These are phyloP conservation scores for Papilio machaon DNA, from an alignment of 1,140 invertebrate genomes.

Conservation along the genomic window DNA sequence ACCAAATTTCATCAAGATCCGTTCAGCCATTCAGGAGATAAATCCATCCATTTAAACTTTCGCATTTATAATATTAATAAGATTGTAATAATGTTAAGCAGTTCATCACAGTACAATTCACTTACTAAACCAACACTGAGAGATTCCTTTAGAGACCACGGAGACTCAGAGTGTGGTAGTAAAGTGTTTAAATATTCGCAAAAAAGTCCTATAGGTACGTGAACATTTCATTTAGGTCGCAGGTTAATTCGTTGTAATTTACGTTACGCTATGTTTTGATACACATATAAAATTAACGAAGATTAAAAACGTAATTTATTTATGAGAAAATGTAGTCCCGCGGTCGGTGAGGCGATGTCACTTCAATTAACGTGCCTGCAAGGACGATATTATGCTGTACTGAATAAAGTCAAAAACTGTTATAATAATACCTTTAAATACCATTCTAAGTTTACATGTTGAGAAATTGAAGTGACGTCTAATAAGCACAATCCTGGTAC, in stretches of 20 bases:
- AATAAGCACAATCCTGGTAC: no score
- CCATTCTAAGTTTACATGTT: neutral
- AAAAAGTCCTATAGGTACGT: neutral
- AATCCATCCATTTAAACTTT: no score
- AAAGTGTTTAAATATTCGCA: neutral
- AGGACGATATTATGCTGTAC: conserved; percentile 47
- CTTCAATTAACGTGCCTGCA: conserved; percentile 56
- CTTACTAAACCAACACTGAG: neutral
- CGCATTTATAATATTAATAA: no score
- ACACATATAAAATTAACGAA: conserved; percentile 35
- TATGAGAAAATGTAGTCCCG: conserved; percentile 53
- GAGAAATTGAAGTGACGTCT: no score
- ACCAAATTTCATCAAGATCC: no score
- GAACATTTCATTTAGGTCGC: conserved; percentile 20
- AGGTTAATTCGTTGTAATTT: conserved; percentile 38
- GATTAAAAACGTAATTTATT: conserved; percentile 48
- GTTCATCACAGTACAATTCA: no score
- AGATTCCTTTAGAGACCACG: neutral
- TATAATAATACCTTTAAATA: neutral
- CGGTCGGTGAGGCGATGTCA: conserved; percentile 47
- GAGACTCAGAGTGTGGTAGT: neutral
- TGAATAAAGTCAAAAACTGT: conserved; percentile 14
- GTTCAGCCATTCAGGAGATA: no score
- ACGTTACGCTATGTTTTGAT: conserved; percentile 34
- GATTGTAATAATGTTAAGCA: no score